Evolutionary conservation across 2,113 vertebrate genomes (phyloP), one percentile per base, ranked within the genome.

Genomic region (Atherinomorus stipes): DNA sequence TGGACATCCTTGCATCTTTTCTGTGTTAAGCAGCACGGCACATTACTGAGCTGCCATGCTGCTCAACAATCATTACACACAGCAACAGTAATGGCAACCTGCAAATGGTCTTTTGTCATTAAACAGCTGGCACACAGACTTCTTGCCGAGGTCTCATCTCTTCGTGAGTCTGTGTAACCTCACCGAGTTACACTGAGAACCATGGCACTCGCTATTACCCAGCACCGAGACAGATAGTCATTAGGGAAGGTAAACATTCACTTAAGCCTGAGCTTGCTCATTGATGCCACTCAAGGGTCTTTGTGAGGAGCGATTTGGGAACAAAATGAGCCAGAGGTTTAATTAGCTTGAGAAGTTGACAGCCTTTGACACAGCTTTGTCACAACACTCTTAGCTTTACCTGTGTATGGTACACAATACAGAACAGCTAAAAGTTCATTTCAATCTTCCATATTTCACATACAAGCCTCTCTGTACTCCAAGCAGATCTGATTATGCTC

Each of bases 221-320:
- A 85, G 77, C 75, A 31, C 69, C 6, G 63, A 89, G 89, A 89
- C 87, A 90, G 90, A 85, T 83, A 90, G 85, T 92, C 90, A 93
- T 94, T 93, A 92, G 80, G 74, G 86, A 82, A 91, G 85, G 90
- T 92, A 93, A 93, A 93, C 88, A 92, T 92, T 90, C 90, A 86
- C 90, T 93, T 93, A 92, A 91, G 90, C 85, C 74, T 67, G 78
- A 89, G 81, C 61, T 60, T 81, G 84, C 78, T 84, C 81, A 91
- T 87, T 85, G 76, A 84, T 78, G 87, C 89, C 89, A 87, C 79
- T 92, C 87, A 89, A 82, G 84, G 85, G 91, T 87, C 83, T 90
- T 73, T 83, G 84, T 79, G 82, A 89, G 78, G 72, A 88, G 84
- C 63, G 86, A 92, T 91, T 91, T 83, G 81, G 88, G 86, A 86